Base-by-base conservation (phyloP, 2,888 invertebrate species). In the Pollenia angustigena region DNA sequence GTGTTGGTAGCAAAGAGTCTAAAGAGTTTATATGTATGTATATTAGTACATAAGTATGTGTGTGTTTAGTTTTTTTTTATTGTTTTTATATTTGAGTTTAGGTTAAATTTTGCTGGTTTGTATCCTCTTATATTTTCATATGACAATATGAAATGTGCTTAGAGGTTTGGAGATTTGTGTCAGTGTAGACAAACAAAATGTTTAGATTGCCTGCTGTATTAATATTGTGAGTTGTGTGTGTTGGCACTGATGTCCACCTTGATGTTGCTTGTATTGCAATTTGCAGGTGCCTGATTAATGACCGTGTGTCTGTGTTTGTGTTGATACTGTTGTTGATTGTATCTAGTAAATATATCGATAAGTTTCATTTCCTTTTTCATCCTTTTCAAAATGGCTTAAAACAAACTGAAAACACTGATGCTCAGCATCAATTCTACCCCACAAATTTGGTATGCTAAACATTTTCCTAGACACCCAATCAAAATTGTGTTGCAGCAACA, bases 241-340 rank as follows among this genome's bases (percentile, higher is more conserved):
- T 71, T 54, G 62, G 62, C 44, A 52, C 44, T 54, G 72, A 54
- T 79, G 68, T 42, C 48, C 12, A 48, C 62, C 48, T 71, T 72
- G 46, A 54, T 74, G 74, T 64, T 64, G 64, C 44, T 76, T 8
- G n/a, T 44, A 9, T 80, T 71, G 52, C 46, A 71, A n/a, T 48
- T 87, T 68, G 48, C 74, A 72, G 83, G 72, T 87, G 76, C 76
- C 83, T 84, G 87, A 74, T 87, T 81, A 81, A 84, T 68, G 81
- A 69, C 62, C 40, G 8, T 40, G 44, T 52, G 18, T 62, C 14
- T 60, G n/a, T 64, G 11, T 48, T 6, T 74, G 16, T 75, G 54
- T 68, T 56, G 40, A 44, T 32, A 52, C 23, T 48, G 18, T 46
- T 9, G 32, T 16, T 32, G 1, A n/a, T n/a, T 8, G n/a, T 32